Evolutionary conservation across 2,797 vertebrate genomes (phyloP).

Genomic region (Podargus strigoides): DNA sequence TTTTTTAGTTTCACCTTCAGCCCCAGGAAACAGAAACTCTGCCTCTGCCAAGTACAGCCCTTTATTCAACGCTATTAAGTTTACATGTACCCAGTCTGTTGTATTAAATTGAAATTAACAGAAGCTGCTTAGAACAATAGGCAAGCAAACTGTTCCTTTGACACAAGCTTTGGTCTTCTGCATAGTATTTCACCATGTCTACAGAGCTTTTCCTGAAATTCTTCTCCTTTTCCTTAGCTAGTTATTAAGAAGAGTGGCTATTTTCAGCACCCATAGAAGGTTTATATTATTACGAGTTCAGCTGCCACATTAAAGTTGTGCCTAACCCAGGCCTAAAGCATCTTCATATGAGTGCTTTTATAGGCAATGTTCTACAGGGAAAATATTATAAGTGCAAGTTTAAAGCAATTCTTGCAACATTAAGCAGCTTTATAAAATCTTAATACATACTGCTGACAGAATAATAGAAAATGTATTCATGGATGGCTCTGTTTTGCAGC

Average conservation of each 20-base stretch:
- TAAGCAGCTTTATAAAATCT: neutral
- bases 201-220: slow-evolving; percentile 37
- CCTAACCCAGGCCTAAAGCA: neutral
- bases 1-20: neutral
- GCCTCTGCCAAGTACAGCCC: neutral
- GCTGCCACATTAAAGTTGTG: neutral
- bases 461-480: neutral
- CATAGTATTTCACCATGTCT: neutral
- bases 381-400: neutral
- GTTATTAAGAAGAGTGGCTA: neutral
- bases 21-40: slow-evolving; percentile 46
- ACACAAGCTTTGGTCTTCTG: slow-evolving; percentile 7
- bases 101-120: slow-evolving; percentile 28
- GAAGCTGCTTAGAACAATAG: slow-evolving; percentile 33
- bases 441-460: neutral
- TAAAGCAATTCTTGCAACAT: neutral
- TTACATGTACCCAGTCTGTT: neutral
- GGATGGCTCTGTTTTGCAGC: neutral
- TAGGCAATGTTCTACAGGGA: neutral
- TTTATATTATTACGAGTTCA: neutral
- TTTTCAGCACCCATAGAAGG: neutral
- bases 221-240: slow-evolving; percentile 9
- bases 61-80: neutral
- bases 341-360: neutral
- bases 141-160: neutral